Percentiles rank a stretch among this genome's conserved stretches.
phyloP scores from a whole-genome alignment of 2,797 vertebrate species.

The Acestrorhynchus altus region DNA sequence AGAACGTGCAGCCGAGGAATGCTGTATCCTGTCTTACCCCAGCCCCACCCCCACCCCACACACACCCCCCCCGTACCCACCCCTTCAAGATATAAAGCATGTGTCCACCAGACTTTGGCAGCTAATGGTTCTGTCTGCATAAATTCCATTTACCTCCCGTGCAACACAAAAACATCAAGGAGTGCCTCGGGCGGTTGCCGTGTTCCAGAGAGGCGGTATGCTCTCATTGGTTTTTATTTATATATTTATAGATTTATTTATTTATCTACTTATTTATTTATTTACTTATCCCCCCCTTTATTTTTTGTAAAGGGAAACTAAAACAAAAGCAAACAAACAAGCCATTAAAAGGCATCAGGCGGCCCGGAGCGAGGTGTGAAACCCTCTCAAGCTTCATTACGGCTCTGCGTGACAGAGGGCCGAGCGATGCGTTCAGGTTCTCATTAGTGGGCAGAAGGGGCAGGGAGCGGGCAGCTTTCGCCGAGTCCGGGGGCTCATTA shows the following conservation, averaged over 20 bases:
- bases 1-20: slow-evolving; percentile 47
- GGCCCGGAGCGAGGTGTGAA: slow-evolving; percentile 41
- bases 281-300: not conserved
- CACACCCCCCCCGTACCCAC: not conserved
- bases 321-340: slow-evolving; percentile 55
- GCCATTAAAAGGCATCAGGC: slow-evolving; percentile 57
- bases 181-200: slow-evolving; percentile 37
- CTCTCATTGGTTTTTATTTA: not conserved
- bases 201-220: slow-evolving; percentile 28
- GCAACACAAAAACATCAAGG: slow-evolving; percentile 43
- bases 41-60: not conserved
- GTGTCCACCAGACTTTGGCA: slow-evolving; percentile 41
- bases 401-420: slow-evolving; percentile 45
- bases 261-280: not conserved
- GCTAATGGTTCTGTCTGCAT: slow-evolving; percentile 42
- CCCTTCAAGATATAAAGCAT: slow-evolving; percentile 37
- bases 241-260: not conserved
- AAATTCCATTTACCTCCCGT: slow-evolving; percentile 47
- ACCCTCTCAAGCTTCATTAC: slow-evolving; percentile 52
- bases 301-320: slow-evolving; percentile 41
- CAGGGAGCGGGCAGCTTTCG: slow-evolving; percentile 49
- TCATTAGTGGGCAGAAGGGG: slow-evolving; percentile 58
- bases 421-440: slow-evolving; percentile 54
- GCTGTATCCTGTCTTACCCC: slow-evolving; percentile 13
- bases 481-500: slow-evolving; percentile 57